These are phyloP conservation scores for Theocolax elegans DNA, from an alignment of 1,140 invertebrate species.

Conservation along the genomic window DNA sequence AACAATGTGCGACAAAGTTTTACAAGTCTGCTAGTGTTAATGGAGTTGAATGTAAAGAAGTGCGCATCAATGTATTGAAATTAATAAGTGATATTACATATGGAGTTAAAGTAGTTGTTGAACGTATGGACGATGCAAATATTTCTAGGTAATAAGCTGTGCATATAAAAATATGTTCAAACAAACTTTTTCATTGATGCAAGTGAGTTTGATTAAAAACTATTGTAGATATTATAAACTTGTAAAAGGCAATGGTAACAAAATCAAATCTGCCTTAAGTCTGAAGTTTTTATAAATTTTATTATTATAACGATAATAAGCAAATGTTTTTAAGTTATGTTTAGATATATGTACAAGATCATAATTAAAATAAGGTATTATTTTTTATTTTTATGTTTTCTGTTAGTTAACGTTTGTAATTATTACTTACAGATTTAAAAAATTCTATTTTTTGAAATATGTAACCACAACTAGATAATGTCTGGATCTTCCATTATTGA, in stretches of 20 bases:
- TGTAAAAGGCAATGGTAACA: slow-evolving; percentile 5
- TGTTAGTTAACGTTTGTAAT: slow-evolving; percentile 6
- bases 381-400: slow-evolving; percentile 10
- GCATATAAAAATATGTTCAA: slow-evolving; percentile 38
- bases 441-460: slow-evolving; percentile 4
- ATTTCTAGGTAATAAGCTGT: slow-evolving; percentile 46
- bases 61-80: slow-evolving; percentile 57
- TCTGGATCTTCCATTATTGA: slow-evolving; percentile 28
- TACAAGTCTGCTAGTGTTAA: slow-evolving; percentile 12
- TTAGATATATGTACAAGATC: slow-evolving; percentile 2
- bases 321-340: slow-evolving; percentile 35
- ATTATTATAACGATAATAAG: too few species aligned
- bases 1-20: slow-evolving; percentile 14
- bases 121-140: slow-evolving; percentile 53
- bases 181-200: slow-evolving; percentile 28
- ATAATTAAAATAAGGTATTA: slow-evolving; percentile 3
- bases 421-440: slow-evolving; percentile 21
- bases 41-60: slow-evolving; percentile 30
- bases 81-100: slow-evolving; percentile 59
- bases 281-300: slow-evolving; percentile 26
- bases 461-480: slow-evolving; percentile 1
- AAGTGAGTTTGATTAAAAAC: slow-evolving; percentile 21
- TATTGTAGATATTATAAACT: slow-evolving; percentile 30
- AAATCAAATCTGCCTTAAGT: slow-evolving; percentile 1
- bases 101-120: slow-evolving; percentile 59